Evolutionary conservation across 1,140 invertebrate genomes (phyloP), one percentile per base, ranked within the genome.

Genomic region (Trichoplusia ni): DNA sequence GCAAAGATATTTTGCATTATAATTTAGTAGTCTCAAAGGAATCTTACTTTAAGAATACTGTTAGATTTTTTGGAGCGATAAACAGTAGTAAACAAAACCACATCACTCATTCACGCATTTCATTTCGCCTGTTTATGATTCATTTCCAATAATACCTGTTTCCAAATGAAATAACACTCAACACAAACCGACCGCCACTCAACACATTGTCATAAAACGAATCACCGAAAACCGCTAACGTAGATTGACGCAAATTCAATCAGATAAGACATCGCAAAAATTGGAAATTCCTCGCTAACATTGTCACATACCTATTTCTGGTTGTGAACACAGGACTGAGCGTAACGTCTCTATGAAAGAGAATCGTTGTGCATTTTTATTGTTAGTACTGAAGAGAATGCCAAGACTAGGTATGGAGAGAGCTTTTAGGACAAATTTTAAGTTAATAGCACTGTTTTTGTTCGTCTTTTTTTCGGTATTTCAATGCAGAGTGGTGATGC

Each of bases 361-460:
- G 47, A 51, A 23, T 29, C 44, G 44, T 51, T 51, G 47, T 51
- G 47, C 47, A 51, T 51, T 51, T 51, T 51, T 51, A 51, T 51
- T 51, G 47, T 51, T 51, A 51, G 14, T 51, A 51, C 33, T 33
- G 47, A 19, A 51, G 47, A 51, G 47, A 51, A 51, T 33, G 29
- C 47, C 47, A 51, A 51, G 47, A 51, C 47, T 51, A n/a, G n/a
- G 3, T 27, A 51, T 51, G 47, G 14, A 51, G 16, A 33, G 16
- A 33, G 14, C 27, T 33, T 33, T 33, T 11, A 11, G 14, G 6
- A 21, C 47, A 33, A 51, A 16, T 51, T 51, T 51, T 51, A 31
- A 33, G 8, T 51, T 51, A 51, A 51, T 51, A 51, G 47, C 47
- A 16, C 44, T 33, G 47, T 51, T 33, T 44, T 51, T 31, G 14